A percentile compares a stretch with the other conserved stretches of the same genome.
Conservation (phyloP, 1,140 invertebrate genomes). For the Xylocopa sonorina region DNA sequence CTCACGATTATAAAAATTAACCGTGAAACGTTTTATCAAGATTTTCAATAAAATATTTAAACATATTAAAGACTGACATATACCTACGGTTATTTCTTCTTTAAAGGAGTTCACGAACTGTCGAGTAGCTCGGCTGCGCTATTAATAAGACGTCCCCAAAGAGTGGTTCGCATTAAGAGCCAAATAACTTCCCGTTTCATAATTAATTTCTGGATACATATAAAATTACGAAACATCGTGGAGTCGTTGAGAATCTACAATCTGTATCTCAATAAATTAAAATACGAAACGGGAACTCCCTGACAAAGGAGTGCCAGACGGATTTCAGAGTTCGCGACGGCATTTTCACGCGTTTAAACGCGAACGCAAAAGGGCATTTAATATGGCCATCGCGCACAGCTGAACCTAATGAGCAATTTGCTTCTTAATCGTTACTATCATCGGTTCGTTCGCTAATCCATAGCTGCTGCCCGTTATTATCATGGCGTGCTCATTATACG, state of each 20-base stretch:
- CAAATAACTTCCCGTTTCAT: too few species aligned
- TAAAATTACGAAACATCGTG: not conserved
- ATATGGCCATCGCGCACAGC: slow-evolving; percentile 34
- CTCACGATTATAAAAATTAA: too few species aligned
- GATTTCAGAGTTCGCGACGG: not conserved
- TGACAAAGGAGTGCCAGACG: not conserved
- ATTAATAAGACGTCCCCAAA: too few species aligned
- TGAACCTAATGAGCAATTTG: slow-evolving; percentile 41
- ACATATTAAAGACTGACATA: too few species aligned
- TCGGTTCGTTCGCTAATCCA: slow-evolving; percentile 20
- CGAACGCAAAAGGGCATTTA: not conserved
- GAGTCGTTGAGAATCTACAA: not conserved
- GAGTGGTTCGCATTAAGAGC: too few species aligned
- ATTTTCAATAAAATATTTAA: too few species aligned
- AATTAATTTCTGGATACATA: too few species aligned
- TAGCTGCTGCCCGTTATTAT: not conserved
- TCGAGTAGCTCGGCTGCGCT: too few species aligned
- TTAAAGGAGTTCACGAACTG: too few species aligned
- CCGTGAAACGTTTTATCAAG: too few species aligned
- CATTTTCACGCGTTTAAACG: not conserved
- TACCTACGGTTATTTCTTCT: too few species aligned
- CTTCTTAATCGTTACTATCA: slow-evolving; percentile 42
- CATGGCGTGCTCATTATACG: not conserved
- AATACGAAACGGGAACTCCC: not conserved
- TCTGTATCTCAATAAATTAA: slow-evolving; percentile 7